phyloP scores from a whole-genome alignment of 2,113 vertebrate genomes.

The Planiliza haematocheilus region DNA sequence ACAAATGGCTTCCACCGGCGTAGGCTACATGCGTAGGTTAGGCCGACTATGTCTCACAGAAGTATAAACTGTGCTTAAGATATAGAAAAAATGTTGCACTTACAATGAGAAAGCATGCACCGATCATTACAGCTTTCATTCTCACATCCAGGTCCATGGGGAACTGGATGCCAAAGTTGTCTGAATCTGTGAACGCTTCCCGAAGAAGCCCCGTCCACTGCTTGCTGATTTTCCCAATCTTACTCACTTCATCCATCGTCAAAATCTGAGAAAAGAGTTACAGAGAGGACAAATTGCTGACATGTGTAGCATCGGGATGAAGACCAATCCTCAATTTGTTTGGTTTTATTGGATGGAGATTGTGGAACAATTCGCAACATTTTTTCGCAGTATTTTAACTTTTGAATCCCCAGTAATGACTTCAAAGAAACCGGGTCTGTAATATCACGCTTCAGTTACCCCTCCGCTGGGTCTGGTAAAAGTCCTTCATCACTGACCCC shows the following conservation, averaged over 20 bases:
- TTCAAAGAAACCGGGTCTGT: constrained; percentile 50
- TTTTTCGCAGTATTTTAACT: constrained; percentile 22
- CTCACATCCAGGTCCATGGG: constrained; percentile 93
- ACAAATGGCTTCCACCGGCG: too few species aligned
- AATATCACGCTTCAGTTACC: constrained; percentile 60
- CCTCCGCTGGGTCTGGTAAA: constrained; percentile 43
- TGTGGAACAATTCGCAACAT: constrained; percentile 12
- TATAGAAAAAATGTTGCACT: constrained; percentile 73
- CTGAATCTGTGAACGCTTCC: constrained; percentile 89
- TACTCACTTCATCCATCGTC: constrained; percentile 86
- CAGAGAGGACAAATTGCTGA: constrained; percentile 10
- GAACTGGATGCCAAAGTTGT: constrained; percentile 95
- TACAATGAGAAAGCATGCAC: constrained; percentile 95
- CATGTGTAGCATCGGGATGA: constrained; percentile 22
- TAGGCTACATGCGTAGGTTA: too few species aligned
- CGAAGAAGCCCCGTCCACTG: constrained; percentile 91
- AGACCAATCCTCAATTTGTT: constrained; percentile 14
- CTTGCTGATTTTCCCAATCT: constrained; percentile 92
- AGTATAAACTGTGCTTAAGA: too few species aligned
- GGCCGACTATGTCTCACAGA: too few species aligned
- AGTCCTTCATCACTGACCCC: constrained; percentile 62
- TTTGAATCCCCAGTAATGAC: constrained; percentile 31
- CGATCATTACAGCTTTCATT: constrained; percentile 94
- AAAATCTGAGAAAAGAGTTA: constrained; percentile 81
- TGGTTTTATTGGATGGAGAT: constrained; percentile 23